Evolutionary conservation across 2,888 invertebrate genomes (phyloP).

Genomic region (Cephus rjabovi): DNA sequence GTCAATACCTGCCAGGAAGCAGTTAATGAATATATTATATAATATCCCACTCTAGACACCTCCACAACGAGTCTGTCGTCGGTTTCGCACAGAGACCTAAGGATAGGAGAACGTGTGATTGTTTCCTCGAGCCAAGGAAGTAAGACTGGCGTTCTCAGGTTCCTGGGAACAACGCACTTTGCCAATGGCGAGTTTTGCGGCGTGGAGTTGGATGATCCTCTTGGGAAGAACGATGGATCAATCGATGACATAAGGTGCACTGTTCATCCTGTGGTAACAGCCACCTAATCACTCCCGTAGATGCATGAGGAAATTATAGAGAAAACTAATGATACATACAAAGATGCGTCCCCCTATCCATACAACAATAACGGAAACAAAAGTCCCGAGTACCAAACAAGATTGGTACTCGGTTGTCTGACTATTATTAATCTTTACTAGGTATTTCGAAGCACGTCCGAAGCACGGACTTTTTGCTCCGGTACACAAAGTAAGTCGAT

Average conservation of each 20-base stretch:
- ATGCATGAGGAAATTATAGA: background rate
- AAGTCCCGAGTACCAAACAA: background rate
- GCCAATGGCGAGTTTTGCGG: conserved; percentile 96
- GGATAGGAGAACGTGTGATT: conserved; percentile 91
- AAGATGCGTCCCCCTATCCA: background rate
- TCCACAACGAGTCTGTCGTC: conserved; percentile 69
- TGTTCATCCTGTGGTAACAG: background rate
- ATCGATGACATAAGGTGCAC: conserved; percentile 89
- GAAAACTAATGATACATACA: background rate
- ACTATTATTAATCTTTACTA: conserved; percentile 63
- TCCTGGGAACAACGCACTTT: conserved; percentile 89
- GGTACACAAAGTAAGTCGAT: conserved; percentile 87
- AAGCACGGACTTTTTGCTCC: conserved; percentile 96
- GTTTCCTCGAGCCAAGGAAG: conserved; percentile 88
- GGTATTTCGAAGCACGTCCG: conserved; percentile 94
- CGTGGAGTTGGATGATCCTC: conserved; percentile 91
- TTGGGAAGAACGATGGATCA: conserved; percentile 96
- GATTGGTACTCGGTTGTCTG: background rate
- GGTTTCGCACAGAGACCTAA: conserved; percentile 72
- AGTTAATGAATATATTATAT: background rate
- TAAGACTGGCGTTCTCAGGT: conserved; percentile 88
- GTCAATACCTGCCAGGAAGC: background rate
- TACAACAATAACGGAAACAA: background rate
- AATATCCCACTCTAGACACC: conserved; percentile 61
- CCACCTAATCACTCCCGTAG: background rate